Evolutionary conservation across 2,113 vertebrate genomes (phyloP), one percentile per base, ranked within the genome.

Genomic region (Scolopax mira): DNA sequence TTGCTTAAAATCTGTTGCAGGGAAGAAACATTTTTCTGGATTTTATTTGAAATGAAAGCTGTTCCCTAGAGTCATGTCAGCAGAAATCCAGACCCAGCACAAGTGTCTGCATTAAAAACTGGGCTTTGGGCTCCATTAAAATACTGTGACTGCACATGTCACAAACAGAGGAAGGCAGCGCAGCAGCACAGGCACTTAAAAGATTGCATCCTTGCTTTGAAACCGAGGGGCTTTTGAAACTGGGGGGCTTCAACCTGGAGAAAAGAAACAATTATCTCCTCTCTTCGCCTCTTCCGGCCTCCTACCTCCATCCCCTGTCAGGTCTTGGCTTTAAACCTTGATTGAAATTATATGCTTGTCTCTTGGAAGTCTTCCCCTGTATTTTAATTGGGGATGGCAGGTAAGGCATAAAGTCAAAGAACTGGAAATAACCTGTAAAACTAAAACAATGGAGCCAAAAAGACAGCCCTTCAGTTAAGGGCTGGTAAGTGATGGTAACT

Each of bases 31-130:
- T 73, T 82, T 41, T 91, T 66, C 84, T 91, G 89, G 41, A 71
- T 95, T 96, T 96, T 84, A 79, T 93, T 95, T 82, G 70, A 91
- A 92, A 73, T 94, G 86, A 96, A 96, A 90, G 61, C 41, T 72
- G n/a, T 72, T 96, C 88, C 73, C 64, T 78, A 52, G 79, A 88
- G 90, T 80, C 67, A 48, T 57, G 88, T 94, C 62, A 87, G 49
- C 58, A 69, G 88, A 93, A 95, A 95, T 90, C 79, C 88, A 90
- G 80, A 69, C 77, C 80, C 27, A 93, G 92, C 90, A 69, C 54
- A 75, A 94, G 73, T 82, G 86, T 85, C 80, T 95, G 73, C 51
- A 44, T 93, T 89, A 90, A 90, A 84, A 96, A 30, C 44, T 27
- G 86, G 88, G 71, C 71, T 91, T 72, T 91, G 74, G 89, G 58